Base-by-base conservation (phyloP, 2,888 invertebrate species). In the Amiota minor region DNA sequence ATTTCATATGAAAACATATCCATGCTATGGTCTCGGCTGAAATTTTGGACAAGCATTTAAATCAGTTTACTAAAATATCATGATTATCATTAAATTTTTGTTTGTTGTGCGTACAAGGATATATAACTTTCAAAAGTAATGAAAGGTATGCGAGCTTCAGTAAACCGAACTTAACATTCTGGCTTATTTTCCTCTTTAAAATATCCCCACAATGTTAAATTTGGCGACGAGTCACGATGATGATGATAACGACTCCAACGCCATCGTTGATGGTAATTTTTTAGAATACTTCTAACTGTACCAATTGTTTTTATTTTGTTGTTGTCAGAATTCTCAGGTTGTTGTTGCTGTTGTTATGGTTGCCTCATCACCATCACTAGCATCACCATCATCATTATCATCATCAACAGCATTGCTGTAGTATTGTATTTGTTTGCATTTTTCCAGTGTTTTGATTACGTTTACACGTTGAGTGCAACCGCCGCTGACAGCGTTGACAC, bases 301-400 rank as follows among this genome's bases (percentile, higher is more conserved):
- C 59, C 20, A 59, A 11, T 59, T 59, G 20, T 16, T 59, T 20
- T 23, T 20, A 18, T 59, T 11, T n/a, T 20, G n/a, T n/a, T 18
- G 18, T 20, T 73, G 77, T 69, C 71, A 72, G 73, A 65, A 71
- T 50, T 72, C 72, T 73, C 74, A 70, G 6, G n/a, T 45, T 35
- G 77, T 73, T 45, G 56, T 18, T 59, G 20, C 11, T 59, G 1
- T 4, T 59, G 20, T 59, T 59, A 11, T 59, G 35, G 35, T 35
- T 35, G 35, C 20, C 14, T 53, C 16, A 53, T 14, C 16, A 53
- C 10, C 16, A 16, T 16, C 16, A 16, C 53, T 2, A 16, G 6
- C 16, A 16, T 53, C 16, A n/a, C 1, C 23, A 23, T 23, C 20
- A 53, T 53, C 16, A 53, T 14, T n/a, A n/a, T 16, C 16, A 16